Evolutionary conservation across 2,888 invertebrate species (phyloP).

Genomic region (Enchytraeus crypticus): DNA sequence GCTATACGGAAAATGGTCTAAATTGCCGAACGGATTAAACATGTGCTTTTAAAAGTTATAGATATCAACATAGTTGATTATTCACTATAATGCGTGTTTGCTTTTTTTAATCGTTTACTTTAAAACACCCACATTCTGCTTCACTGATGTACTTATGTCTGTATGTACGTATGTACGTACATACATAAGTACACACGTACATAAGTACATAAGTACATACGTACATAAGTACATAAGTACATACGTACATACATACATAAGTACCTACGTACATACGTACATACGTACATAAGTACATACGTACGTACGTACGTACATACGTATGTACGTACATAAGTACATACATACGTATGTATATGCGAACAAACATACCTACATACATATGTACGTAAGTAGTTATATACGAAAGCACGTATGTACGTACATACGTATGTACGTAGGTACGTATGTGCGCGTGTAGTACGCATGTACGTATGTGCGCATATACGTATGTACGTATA

Average conservation of each 20-base stretch:
- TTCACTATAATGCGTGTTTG: too few species aligned
- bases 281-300: slow-evolving; percentile 1
- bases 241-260: neutral
- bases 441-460: neutral
- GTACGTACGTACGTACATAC: slow-evolving; percentile 5
- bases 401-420: too few species aligned
- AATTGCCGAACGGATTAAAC: too few species aligned
- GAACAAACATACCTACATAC: neutral
- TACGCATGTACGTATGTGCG: too few species aligned
- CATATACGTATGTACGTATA: too few species aligned
- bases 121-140: neutral
- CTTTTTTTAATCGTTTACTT: too few species aligned
- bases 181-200: neutral
- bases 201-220: neutral
- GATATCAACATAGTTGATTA: too few species aligned
- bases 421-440: neutral
- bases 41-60: too few species aligned
- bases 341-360: slow-evolving; percentile 2
- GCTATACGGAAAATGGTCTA: too few species aligned
- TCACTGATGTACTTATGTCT: neutral
- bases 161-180: neutral
- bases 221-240: neutral
- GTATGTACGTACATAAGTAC: neutral
- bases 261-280: neutral
- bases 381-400: too few species aligned